These are phyloP conservation scores for Coluber constrictor DNA, from an alignment of 2,797 vertebrate genomes.

Conservation along the genomic window DNA sequence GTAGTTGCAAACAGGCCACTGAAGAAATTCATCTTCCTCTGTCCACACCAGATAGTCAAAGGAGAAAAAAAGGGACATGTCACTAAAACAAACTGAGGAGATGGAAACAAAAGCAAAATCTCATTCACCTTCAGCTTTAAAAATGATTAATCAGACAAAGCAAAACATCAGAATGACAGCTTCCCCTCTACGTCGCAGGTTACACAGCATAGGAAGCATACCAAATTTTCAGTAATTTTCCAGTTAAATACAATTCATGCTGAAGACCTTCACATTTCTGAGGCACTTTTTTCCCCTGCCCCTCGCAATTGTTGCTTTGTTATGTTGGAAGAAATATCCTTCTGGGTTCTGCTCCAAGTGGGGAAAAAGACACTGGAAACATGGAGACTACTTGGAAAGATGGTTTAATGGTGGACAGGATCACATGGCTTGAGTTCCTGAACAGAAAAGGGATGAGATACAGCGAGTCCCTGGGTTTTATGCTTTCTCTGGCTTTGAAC, in stretches of 20 bases:
- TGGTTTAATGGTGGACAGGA: too few species aligned
- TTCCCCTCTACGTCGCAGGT: neutral
- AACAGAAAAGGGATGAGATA: too few species aligned
- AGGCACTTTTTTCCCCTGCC: neutral
- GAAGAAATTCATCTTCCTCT: slow-evolving; percentile 26
- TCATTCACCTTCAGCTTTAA: neutral
- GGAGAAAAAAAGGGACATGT: neutral
- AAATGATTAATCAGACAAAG: neutral
- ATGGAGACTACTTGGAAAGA: too few species aligned
- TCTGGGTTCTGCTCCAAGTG: too few species aligned
- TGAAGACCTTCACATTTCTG: neutral
- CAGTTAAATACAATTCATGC: neutral
- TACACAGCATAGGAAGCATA: neutral
- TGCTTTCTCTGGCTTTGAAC: too few species aligned
- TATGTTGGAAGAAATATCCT: too few species aligned
- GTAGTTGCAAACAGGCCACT: slow-evolving; percentile 9
- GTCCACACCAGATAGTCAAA: neutral
- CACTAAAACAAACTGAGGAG: neutral
- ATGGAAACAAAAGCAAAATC: neutral
- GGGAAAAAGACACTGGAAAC: too few species aligned
- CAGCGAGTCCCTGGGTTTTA: too few species aligned
- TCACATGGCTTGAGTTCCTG: too few species aligned
- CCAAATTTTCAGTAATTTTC: neutral
- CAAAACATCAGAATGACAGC: too few species aligned
- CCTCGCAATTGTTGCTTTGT: neutral